Evolutionary conservation across 92 coral and sea anemone species (phyloP), one percentile per base, ranked within the genome.

Genomic region (Zoanthus sansibaricus): DNA sequence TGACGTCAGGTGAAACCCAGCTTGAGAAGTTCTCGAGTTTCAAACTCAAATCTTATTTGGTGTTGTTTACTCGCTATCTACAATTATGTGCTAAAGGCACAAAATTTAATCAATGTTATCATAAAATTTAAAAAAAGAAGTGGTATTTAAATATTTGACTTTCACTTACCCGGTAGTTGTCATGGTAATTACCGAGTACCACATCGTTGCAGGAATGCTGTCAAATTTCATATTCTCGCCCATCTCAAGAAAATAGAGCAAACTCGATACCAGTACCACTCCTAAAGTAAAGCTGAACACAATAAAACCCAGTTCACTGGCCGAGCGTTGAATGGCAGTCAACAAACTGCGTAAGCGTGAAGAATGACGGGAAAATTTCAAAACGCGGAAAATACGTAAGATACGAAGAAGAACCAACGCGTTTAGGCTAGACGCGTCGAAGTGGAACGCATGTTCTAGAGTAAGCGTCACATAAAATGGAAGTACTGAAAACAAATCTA

Each of bases 181-280:
- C 99, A 97, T 97, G 87, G 99, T 97, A 46, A 97, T 90, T 31
- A 97, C 93, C 9, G 98, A 95, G 69, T 97, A 97, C 99, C 99
- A 97, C 99, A 97, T 97, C 6, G 97, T 88, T 54, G 96, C 93
- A 33, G 99, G 99, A 15, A 97, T 96, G 88, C 96, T 94, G 54
- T 92, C 44, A 42, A 95, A 97, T 48, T 93, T 92, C 15, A 89
- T 86, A 15, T 87, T 89, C 55, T 77, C 72, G 11, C 76, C 79
- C 47, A 75, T 67, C 83, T 95, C 99, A 33, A 92, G 88, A 58
- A 93, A 94, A 79, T 86, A 97, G n/a, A 97, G 72, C 66, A 94
- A 71, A 74, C 98, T 96, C 0, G 99, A 97, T 30, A 97, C 89
- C 47, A 97, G 87, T 25, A 91, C 58, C 71, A 97, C 95, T 14